Conservation (phyloP, 2,888 invertebrate genomes). For the Heliconius cydno region DNA sequence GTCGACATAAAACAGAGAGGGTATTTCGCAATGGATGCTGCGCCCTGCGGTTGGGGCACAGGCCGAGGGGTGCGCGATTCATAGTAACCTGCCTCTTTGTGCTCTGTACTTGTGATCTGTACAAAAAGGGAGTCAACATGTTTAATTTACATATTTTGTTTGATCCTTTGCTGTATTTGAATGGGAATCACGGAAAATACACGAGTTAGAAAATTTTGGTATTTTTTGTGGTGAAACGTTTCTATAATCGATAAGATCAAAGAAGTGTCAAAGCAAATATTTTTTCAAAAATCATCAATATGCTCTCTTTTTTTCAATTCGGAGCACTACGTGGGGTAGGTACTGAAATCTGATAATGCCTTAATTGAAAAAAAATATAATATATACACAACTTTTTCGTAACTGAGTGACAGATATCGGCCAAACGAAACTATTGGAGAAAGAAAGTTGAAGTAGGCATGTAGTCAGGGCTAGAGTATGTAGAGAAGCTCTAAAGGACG, state of each 20-base stretch:
- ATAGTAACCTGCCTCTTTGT: slow-evolving; percentile 29
- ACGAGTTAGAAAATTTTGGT: not conserved
- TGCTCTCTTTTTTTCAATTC: too few relatives aligned
- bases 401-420: too few relatives aligned
- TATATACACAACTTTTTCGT: too few relatives aligned
- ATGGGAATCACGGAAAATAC: not conserved
- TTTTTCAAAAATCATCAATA: not conserved
- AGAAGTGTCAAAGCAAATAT: slow-evolving; percentile 39
- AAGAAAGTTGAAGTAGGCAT: too few relatives aligned
- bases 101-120: not conserved
- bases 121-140: slow-evolving; percentile 3
- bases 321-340: too few relatives aligned
- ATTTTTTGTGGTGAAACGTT: too few relatives aligned
- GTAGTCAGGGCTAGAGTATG: too few relatives aligned
- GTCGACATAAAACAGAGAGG: slow-evolving; percentile 63
- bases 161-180: slow-evolving; percentile 9
- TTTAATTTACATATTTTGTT: slow-evolving; percentile 5
- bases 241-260: slow-evolving; percentile 37
- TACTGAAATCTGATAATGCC: too few relatives aligned
- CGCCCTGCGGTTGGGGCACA: slow-evolving; percentile 69
- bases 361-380: too few relatives aligned
- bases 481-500: too few relatives aligned
- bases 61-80: slow-evolving; percentile 43
- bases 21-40: slow-evolving; percentile 78
- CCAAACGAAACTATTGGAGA: too few relatives aligned